Evolutionary conservation across 2,888 invertebrate genomes (phyloP).

Genomic region (Polydesmus complanatus): DNA sequence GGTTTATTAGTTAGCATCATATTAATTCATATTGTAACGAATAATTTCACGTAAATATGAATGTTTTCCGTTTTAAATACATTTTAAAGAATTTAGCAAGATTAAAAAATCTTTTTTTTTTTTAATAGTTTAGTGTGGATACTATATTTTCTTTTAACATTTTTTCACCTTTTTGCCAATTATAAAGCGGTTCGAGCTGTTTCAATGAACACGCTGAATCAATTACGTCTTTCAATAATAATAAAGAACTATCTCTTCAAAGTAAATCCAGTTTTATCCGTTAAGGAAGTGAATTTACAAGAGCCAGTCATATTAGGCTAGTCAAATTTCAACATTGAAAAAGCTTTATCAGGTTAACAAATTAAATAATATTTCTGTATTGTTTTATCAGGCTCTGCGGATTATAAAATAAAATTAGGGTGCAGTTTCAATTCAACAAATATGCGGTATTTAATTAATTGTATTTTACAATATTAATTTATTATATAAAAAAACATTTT

Average conservation of each 20-base stretch:
- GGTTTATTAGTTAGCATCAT: conserved; percentile 66
- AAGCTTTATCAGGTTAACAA: background rate
- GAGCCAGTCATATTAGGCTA: conserved; percentile 55
- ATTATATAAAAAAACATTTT: too few species aligned
- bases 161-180: conserved; percentile 71
- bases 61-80: background rate
- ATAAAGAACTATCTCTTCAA: conserved; percentile 49
- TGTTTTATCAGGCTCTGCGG: background rate
- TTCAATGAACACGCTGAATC: conserved; percentile 65
- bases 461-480: too few species aligned
- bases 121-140: conserved; percentile 34
- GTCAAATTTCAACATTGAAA: conserved; percentile 27
- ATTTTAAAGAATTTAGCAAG: background rate
- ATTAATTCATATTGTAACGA: conserved; percentile 48
- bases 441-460: background rate
- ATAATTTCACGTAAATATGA: background rate
- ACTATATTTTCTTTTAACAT: conserved; percentile 58
- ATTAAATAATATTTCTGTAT: background rate
- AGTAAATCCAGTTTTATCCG: conserved; percentile 45
- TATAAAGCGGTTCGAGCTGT: conserved; percentile 71
- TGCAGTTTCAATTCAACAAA: background rate
- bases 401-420: background rate
- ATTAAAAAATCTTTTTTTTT: conserved; percentile 4
- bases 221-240: conserved; percentile 54
- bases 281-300: conserved; percentile 49